A percentile compares a stretch with the other conserved stretches of the same genome.
Conservation (phyloP, 2,113 vertebrate species). For the Micromys minutus region DNA sequence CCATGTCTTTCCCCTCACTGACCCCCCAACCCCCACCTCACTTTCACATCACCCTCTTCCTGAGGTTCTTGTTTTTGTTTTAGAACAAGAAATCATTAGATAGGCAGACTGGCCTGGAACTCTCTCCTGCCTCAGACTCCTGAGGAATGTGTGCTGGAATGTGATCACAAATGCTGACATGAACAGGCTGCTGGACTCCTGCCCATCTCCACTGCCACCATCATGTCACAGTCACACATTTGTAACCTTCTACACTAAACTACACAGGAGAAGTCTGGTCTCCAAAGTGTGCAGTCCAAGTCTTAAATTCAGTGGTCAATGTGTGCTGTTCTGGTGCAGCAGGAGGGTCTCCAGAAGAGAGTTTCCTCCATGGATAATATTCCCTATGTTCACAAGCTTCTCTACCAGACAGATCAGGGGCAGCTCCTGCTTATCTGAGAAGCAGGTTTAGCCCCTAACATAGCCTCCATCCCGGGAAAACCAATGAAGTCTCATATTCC, state of each 20-base stretch:
- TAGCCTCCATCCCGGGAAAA: neutral
- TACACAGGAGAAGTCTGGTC: neutral
- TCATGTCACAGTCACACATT: neutral
- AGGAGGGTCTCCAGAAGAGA: neutral
- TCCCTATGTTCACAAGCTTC: neutral
- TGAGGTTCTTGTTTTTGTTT: neutral
- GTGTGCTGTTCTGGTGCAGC: neutral
- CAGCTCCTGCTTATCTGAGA: neutral
- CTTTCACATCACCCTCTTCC: neutral
- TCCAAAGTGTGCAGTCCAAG: neutral
- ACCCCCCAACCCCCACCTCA: neutral
- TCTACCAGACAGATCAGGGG: neutral
- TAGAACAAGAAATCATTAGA: neutral
- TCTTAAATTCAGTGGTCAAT: neutral
- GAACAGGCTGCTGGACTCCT: neutral
- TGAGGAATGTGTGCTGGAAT: neutral
- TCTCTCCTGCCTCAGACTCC: neutral
- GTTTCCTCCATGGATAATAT: neutral
- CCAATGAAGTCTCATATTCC: neutral
- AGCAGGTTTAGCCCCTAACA: neutral
- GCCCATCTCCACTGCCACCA: neutral
- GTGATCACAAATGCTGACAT: neutral
- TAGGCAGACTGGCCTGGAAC: neutral
- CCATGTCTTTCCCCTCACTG: neutral
- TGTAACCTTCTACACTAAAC: neutral